Evolutionary conservation across 2,797 vertebrate genomes (phyloP).

Genomic region (Schizopygopsis malacanthus): DNA sequence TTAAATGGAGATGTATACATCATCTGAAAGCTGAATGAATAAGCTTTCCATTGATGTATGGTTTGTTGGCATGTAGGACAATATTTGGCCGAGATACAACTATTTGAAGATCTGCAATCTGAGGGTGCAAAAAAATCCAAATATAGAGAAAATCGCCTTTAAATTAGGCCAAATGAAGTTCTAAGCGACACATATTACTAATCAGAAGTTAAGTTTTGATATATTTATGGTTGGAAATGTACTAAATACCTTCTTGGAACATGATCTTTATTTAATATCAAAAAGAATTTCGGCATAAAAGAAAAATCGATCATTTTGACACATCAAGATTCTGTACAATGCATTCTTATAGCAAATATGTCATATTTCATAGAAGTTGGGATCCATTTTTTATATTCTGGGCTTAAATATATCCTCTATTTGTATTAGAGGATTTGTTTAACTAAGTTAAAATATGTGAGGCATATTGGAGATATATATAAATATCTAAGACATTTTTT

Average conservation of each 20-base stretch:
- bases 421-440: too few relatives aligned
- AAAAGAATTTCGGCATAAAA: not conserved
- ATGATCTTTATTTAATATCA: not conserved
- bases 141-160: not conserved
- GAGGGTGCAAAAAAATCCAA: not conserved
- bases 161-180: not conserved
- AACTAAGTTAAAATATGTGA: too few relatives aligned
- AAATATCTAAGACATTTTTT: not conserved
- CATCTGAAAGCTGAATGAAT: not conserved
- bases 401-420: too few relatives aligned
- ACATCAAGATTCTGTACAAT: too few relatives aligned
- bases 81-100: not conserved
- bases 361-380: too few relatives aligned
- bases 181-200: not conserved
- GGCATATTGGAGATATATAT: too few relatives aligned
- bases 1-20: not conserved
- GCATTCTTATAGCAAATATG: too few relatives aligned
- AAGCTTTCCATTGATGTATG: not conserved
- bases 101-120: not conserved
- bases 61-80: not conserved
- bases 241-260: not conserved
- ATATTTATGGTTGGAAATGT: not conserved
- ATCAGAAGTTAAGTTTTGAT: not conserved
- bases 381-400: too few relatives aligned
- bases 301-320: not conserved